Conservation (phyloP, 2,797 vertebrate genomes). For the Sebastes vulpes region DNA sequence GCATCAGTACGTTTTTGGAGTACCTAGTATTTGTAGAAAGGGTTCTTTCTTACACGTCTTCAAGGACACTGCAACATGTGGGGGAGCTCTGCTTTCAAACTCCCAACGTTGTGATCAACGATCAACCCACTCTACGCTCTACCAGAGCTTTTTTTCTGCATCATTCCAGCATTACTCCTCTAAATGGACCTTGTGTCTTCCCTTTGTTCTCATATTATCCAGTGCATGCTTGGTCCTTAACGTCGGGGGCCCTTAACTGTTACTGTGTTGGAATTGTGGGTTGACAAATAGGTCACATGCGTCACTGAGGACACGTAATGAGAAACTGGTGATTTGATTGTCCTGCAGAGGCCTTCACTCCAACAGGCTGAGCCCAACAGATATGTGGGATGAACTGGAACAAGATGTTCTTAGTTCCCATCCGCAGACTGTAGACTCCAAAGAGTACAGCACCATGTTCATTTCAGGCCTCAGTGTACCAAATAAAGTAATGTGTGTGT, state of each 20-base stretch:
- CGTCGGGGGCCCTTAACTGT: not conserved
- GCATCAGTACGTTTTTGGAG: not conserved
- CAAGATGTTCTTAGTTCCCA: not conserved
- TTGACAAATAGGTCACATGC: not conserved
- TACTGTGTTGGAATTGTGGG: not conserved
- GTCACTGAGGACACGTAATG: slow-evolving; percentile 6
- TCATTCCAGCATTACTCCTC: too few relatives aligned
- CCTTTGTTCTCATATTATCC: not conserved
- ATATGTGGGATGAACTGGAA: not conserved
- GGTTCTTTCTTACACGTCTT: not conserved
- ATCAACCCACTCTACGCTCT: not conserved
- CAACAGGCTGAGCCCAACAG: not conserved
- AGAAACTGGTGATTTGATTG: slow-evolving; percentile 24
- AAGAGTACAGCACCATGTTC: not conserved
- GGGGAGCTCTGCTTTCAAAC: not conserved
- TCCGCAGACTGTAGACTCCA: not conserved
- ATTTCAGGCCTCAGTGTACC: not conserved
- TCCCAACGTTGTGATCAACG: not conserved
- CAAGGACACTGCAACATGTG: not conserved
- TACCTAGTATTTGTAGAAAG: not conserved
- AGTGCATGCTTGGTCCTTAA: not conserved
- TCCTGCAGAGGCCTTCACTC: not conserved
- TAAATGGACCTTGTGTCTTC: not conserved
- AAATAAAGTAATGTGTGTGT: not conserved
- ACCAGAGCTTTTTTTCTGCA: not conserved